Base-by-base conservation (phyloP, 1,140 invertebrate genomes). In the Colletes gigas region DNA sequence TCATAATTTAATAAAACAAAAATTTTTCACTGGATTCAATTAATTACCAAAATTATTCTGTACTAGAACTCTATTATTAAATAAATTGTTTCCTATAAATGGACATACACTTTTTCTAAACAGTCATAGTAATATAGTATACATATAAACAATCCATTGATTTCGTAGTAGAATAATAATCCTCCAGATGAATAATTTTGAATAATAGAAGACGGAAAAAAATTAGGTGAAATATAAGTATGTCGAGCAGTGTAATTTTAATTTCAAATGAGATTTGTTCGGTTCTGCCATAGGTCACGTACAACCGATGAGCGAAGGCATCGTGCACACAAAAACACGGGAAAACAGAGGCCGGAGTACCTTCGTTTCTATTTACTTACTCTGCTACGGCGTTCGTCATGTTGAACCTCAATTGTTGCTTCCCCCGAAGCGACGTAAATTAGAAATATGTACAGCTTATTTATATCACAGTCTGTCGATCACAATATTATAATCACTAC, bases 391-490 rank as follows among this genome's bases (percentile, higher is more conserved):
- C 60, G 78, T 67, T 80, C 55, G 62, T 70, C 30, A 57, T 57
- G 19, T 41, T 4, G 8, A 73, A 65, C 17, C 41, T 50, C 10
- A 2, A 4, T 6, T 39, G 39, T 39, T 14, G 52, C 17, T 47
- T 68, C 14, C 1, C 17, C 12, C 4, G 21, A 47, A 62, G 7
- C 12, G n/a, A 50, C 21, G 30, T 17, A 41, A 62, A 9, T 1
- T 50, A 55, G 30, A 73, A 71, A 70, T 63, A 82, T 81, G 57
- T 80, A 75, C 19, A 67, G 21, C 9, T 67, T 50, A 72, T 71
- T 60, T 63, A 80, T 87, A 89, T 89, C 89, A 89, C 89, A 89
- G 87, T 88, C n/a, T 39, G 59, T 55, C 68, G 78, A 88, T 89
- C 86, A 88, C 83, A 84, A 85, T 81, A 44, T 68, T 68, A 75